phyloP scores from a whole-genome alignment of 2,113 vertebrate species.

The Blennius ocellaris region DNA sequence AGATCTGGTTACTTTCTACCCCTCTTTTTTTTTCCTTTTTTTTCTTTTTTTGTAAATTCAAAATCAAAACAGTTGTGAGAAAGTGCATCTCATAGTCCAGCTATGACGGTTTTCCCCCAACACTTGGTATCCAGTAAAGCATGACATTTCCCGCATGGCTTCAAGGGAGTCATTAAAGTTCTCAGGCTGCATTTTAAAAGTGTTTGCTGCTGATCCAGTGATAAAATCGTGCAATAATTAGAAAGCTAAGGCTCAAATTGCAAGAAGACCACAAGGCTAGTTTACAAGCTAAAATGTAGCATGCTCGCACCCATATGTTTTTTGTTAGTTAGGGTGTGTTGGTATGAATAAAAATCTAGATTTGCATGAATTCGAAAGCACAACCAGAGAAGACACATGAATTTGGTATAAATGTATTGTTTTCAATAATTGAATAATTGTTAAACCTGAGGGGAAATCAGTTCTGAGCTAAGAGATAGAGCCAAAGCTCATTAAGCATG shows the following conservation, averaged over 20 bases:
- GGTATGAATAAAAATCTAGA: no score
- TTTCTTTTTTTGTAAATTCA: not conserved
- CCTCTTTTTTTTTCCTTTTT: conserved; percentile 30
- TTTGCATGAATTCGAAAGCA: no score
- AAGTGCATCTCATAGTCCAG: conserved; percentile 1
- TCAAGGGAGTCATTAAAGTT: conserved; percentile 17
- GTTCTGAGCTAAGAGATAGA: no score
- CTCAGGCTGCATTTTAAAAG: conserved; percentile 21
- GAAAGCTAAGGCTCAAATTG: not conserved
- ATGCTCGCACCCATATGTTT: no score
- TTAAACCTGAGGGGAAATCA: no score
- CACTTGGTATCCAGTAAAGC: conserved; percentile 41
- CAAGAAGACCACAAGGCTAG: not conserved
- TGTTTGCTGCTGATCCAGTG: conserved; percentile 21
- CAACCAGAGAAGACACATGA: no score
- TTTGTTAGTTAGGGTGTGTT: no score
- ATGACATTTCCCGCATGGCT: conserved; percentile 40
- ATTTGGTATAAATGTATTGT: no score
- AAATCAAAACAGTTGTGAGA: conserved; percentile 6
- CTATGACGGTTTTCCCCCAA: conserved; percentile 32
- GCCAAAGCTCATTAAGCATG: no score
- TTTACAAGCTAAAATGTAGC: not conserved
- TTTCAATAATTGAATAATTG: no score
- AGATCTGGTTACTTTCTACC: conserved; percentile 1
- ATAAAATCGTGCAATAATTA: conserved; percentile 46